Base-by-base conservation (phyloP, 2,113 vertebrate species). In the Caretta caretta region DNA sequence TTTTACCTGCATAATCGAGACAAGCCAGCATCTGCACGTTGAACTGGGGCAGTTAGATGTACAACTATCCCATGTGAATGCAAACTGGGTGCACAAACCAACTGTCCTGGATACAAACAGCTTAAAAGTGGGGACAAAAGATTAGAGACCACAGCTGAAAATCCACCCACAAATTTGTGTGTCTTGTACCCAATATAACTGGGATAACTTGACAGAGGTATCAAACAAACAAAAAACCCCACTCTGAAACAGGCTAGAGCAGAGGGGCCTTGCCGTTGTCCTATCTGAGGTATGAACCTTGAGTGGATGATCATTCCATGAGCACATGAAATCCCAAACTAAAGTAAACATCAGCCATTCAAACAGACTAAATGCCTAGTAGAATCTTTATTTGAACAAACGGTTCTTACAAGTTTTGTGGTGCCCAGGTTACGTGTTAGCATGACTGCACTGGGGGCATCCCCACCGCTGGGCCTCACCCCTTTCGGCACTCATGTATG, bases 301-400 rank as follows among this genome's bases (percentile, higher is more conserved):
- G 86, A 86, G 93, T 82, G 94, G 78, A 90, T 88, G 87, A 96
- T 92, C 88, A 42, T 59, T 93, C 92, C 79, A n/a, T 0, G 17
- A 96, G 91, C n/a, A 87, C 86, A 94, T 17, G 87, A 97, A 97
- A 95, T 84, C 62, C 93, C 84, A 16, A 96, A 97, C 89, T 97
- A 96, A 97, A 98, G 97, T 95, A 97, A 97, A 97, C 97, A 97
- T 59, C 86, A 80, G 87, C 88, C 97, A 94, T 96, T 97, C 96
- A 93, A 96, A 84, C 88, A 95, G 89, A 97, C 97, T 95, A 96
- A 97, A 93, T 93, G 93, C 94, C 79, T 22, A 72, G 83, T 91
- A 90, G 94, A 96, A 84, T 95, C 95, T 96, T 96, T 87, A 89
- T 88, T 94, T 96, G 96, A 97, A 96, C 93, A 94, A 96, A 96